These are phyloP conservation scores for Arrhamphus sclerolepis DNA, from an alignment of 2,797 vertebrate genomes.

Conservation along the genomic window DNA sequence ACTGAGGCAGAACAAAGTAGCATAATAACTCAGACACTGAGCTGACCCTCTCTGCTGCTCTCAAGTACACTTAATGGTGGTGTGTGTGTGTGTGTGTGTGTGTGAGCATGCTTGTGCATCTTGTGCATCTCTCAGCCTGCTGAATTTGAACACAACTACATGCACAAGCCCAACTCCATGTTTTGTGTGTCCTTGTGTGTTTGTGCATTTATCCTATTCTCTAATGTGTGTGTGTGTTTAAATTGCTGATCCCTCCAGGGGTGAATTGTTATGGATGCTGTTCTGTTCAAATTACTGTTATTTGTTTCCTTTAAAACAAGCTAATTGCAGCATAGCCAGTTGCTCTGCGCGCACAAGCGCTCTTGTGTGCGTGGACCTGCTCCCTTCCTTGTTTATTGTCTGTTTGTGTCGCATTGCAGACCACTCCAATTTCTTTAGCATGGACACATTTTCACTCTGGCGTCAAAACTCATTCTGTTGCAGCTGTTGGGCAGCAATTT, in stretches of 20 bases:
- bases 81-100: slow-evolving; percentile 36
- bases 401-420: slow-evolving; percentile 69
- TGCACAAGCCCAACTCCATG: slow-evolving; percentile 10
- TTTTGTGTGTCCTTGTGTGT: slow-evolving; percentile 6
- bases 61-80: slow-evolving; percentile 75
- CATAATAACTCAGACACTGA: slow-evolving; percentile 74
- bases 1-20: slow-evolving; percentile 77
- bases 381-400: slow-evolving; percentile 71
- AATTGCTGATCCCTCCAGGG: slow-evolving; percentile 72
- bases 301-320: slow-evolving; percentile 82
- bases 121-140: slow-evolving; percentile 19
- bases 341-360: slow-evolving; percentile 18
- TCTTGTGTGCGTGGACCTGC: slow-evolving; percentile 35
- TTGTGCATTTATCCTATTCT: too few relatives aligned
- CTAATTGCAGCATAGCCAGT: slow-evolving; percentile 78
- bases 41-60: slow-evolving; percentile 74
- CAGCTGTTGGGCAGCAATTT: slow-evolving; percentile 66
- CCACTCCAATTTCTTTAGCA: slow-evolving; percentile 67
- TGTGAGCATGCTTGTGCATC: slow-evolving; percentile 23
- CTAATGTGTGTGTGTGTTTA: slow-evolving; percentile 36
- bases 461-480: slow-evolving; percentile 52
- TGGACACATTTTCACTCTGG: slow-evolving; percentile 62
- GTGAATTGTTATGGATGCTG: slow-evolving; percentile 77
- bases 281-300: slow-evolving; percentile 79
- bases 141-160: slow-evolving; percentile 38